Evolutionary conservation across 2,797 vertebrate genomes (phyloP).

Genomic region (Thamnophis elegans): DNA sequence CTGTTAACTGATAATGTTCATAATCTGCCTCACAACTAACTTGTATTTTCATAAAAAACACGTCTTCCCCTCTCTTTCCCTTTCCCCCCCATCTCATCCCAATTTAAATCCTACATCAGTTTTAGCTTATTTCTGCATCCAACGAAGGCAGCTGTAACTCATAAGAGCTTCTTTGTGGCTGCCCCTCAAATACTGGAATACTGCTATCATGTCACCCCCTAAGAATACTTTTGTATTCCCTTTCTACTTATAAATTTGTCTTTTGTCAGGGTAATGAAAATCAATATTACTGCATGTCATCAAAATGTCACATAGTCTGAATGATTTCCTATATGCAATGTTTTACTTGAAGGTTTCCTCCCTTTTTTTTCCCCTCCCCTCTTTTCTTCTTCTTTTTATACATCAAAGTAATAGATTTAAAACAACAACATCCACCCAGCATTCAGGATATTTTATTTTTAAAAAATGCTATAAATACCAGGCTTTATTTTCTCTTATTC

Average conservation of each 20-base stretch:
- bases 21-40: background rate
- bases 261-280: background rate
- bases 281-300: background rate
- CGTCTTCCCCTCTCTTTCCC: background rate
- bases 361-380: background rate
- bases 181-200: background rate
- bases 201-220: background rate
- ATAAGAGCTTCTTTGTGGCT: background rate
- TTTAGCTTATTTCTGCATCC: background rate
- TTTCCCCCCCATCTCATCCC: background rate
- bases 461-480: background rate
- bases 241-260: background rate
- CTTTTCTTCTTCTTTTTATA: background rate
- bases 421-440: background rate
- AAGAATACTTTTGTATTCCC: background rate
- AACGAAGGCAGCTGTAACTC: background rate
- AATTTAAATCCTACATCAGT: background rate
- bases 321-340: background rate
- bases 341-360: background rate
- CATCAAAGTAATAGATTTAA: background rate
- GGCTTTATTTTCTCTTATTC: background rate
- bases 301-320: background rate
- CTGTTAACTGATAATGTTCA: background rate
- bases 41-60: background rate
- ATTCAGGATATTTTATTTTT: background rate